Conservation (phyloP, 2,797 vertebrate species). For the Oophaga sylvatica region DNA sequence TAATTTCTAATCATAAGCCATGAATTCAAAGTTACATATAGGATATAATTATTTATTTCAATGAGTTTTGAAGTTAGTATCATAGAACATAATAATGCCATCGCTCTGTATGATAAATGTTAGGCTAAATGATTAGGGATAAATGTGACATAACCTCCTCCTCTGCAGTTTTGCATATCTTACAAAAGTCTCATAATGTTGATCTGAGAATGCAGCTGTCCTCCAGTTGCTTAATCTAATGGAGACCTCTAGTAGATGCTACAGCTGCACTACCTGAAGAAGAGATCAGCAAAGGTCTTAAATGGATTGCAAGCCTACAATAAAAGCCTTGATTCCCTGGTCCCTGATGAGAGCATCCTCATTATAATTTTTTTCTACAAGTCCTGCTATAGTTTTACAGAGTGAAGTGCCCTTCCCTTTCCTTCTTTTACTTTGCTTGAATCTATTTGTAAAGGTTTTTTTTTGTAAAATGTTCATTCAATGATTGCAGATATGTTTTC, state of each 20-base stretch:
- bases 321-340: slow-evolving; percentile 1
- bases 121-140: neutral
- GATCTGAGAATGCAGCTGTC: neutral
- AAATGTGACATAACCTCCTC: neutral
- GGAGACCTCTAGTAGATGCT: neutral
- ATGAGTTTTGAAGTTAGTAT: neutral
- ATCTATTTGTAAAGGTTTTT: neutral
- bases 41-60: neutral
- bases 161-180: neutral
- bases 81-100: neutral
- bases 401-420: neutral
- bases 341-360: neutral
- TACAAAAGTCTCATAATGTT: neutral
- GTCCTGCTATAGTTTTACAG: neutral
- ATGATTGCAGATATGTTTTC: neutral
- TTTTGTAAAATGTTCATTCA: slow-evolving; percentile 18
- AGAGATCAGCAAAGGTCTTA: neutral
- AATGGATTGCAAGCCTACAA: neutral
- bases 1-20: neutral
- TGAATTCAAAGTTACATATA: neutral
- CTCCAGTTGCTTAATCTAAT: neutral
- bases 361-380: neutral
- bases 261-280: neutral
- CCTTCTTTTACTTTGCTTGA: neutral
- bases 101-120: neutral